Evolutionary conservation across 1,140 invertebrate genomes (phyloP).

Genomic region (Scaptomyza hsui): DNA sequence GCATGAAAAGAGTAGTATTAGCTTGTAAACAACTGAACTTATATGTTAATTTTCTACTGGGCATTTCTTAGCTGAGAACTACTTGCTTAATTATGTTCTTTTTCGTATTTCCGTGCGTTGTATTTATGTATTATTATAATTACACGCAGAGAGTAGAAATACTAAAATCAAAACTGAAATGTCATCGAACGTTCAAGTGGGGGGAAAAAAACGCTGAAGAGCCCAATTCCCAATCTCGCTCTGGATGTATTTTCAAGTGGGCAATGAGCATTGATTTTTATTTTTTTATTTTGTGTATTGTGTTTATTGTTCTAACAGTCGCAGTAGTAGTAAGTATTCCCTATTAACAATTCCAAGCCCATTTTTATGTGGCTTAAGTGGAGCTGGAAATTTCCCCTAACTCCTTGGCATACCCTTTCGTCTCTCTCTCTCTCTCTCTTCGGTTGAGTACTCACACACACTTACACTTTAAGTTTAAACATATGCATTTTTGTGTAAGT

Average conservation of each 20-base stretch:
- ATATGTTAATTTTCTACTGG: conserved; percentile 9
- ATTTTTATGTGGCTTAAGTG: conserved; percentile 39
- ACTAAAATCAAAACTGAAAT: conserved; percentile 70
- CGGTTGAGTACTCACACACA: conserved; percentile 25
- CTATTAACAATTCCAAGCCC: conserved; percentile 5
- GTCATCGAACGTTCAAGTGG: conserved; percentile 80
- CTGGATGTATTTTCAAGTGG: conserved; percentile 44
- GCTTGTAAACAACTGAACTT: neutral
- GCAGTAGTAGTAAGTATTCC: conserved; percentile 13
- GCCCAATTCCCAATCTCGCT: conserved; percentile 8
- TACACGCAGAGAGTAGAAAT: conserved; percentile 38
- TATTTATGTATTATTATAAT: conserved; percentile 79
- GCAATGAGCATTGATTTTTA: conserved; percentile 60
- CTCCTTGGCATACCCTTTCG: neutral
- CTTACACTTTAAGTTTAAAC: conserved; percentile 12
- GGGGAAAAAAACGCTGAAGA: neutral
- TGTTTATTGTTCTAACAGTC: conserved; percentile 76
- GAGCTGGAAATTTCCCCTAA: conserved; percentile 6
- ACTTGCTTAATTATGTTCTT: neutral
- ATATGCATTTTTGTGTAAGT: conserved; percentile 40
- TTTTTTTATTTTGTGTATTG: conserved; percentile 25
- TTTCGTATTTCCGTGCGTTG: conserved; percentile 2
- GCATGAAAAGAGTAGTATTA: neutral
- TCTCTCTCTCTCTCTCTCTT: neutral
- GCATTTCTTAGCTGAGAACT: conserved; percentile 5